These are phyloP conservation scores for Labrus mixtus DNA, from an alignment of 2,113 vertebrate genomes.

Conservation along the genomic window DNA sequence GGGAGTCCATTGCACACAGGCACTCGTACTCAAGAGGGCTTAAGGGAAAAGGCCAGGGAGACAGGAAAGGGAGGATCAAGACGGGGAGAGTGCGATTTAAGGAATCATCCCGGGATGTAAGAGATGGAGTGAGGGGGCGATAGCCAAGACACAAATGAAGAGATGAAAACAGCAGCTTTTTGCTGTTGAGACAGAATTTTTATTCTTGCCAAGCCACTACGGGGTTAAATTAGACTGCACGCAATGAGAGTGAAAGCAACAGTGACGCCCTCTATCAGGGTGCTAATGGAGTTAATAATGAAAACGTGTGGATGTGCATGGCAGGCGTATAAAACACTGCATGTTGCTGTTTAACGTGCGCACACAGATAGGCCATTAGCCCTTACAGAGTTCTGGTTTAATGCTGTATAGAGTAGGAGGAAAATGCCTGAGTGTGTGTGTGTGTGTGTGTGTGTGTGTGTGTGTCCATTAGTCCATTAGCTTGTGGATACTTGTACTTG, in stretches of 20 bases:
- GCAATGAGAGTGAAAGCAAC: constrained; percentile 10
- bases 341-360: constrained; percentile 57
- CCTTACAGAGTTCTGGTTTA: constrained; percentile 51
- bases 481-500: constrained; percentile 35
- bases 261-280: constrained; percentile 24
- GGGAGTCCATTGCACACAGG: constrained; percentile 53
- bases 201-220: constrained; percentile 10
- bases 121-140: constrained; percentile 11
- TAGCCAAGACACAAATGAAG: background rate
- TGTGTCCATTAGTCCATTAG: constrained; percentile 66
- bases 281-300: constrained; percentile 71
- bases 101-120: constrained; percentile 6
- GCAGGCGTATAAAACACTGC: constrained; percentile 41
- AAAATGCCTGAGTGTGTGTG: constrained; percentile 14
- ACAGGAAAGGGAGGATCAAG: constrained; percentile 39
- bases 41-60: constrained; percentile 63
- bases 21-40: constrained; percentile 61
- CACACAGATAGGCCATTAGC: constrained; percentile 65
- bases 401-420: constrained; percentile 52
- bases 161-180: constrained; percentile 16
- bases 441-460: constrained; percentile 14
- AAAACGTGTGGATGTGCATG: constrained; percentile 39
- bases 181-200: constrained; percentile 18
- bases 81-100: constrained; percentile 33
- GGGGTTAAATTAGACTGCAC: constrained; percentile 49